Evolutionary conservation across 1,140 invertebrate genomes (phyloP).

Genomic region (Diuraphis noxia): DNA sequence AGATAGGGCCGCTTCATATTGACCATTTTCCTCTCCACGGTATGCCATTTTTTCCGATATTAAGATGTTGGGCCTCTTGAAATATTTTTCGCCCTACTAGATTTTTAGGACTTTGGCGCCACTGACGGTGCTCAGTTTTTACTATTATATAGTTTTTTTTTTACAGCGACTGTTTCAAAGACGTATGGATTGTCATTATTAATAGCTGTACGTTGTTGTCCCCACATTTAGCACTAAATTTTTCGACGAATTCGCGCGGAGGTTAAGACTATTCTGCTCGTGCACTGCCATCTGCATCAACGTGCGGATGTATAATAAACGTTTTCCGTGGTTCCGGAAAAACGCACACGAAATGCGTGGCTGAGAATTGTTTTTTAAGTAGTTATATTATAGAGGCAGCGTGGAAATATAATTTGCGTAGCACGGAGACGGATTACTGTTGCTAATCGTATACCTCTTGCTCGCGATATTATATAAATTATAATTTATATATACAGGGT

Average conservation of each 20-base stretch:
- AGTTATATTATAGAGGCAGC: neutral
- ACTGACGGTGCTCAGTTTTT: too few relatives aligned
- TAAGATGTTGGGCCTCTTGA: too few relatives aligned
- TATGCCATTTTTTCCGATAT: too few relatives aligned
- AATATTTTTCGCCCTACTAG: too few relatives aligned
- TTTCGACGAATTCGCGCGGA: neutral
- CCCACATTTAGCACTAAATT: neutral
- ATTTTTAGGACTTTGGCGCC: too few relatives aligned
- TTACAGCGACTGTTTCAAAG: neutral
- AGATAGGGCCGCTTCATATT: too few relatives aligned
- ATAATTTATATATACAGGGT: neutral
- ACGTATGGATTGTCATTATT: neutral
- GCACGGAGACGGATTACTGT: neutral
- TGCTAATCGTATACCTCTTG: neutral
- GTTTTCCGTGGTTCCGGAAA: slow-evolving; percentile 23
- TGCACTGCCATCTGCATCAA: neutral
- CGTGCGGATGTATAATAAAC: neutral
- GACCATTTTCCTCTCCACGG: too few relatives aligned
- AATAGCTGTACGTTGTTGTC: neutral
- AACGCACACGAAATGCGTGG: neutral
- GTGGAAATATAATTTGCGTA: neutral
- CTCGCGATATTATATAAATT: neutral
- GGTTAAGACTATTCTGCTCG: neutral
- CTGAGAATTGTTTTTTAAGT: slow-evolving; percentile 28
- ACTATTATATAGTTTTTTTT: neutral